phyloP scores from a whole-genome alignment of 2,888 invertebrate species.

The Gymnoscelis rufifasciata region DNA sequence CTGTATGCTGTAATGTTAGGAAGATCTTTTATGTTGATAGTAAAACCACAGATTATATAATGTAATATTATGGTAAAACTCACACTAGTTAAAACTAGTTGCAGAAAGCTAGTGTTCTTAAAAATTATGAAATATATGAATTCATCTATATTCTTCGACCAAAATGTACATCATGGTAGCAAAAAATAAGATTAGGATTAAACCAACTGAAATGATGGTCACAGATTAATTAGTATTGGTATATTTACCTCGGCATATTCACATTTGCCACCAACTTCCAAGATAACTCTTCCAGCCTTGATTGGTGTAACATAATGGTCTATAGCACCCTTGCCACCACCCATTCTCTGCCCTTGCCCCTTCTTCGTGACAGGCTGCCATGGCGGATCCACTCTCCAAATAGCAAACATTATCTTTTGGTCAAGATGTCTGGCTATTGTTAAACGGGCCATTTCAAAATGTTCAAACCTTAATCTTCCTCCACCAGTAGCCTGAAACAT shows the following conservation, averaged over 20 bases:
- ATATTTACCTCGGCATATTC: constrained; percentile 87
- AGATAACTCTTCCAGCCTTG: constrained; percentile 91
- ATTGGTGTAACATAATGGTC: constrained; percentile 97
- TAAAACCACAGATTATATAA: too few species aligned
- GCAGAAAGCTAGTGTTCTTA: too few species aligned
- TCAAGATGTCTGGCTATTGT: constrained; percentile 89
- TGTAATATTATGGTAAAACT: too few species aligned
- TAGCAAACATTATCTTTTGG: constrained; percentile 90
- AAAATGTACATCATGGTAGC: too few species aligned
- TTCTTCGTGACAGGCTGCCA: constrained; percentile 97
- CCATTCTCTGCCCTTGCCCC: constrained; percentile 94
- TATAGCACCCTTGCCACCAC: constrained; percentile 96
- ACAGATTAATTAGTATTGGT: not conserved
- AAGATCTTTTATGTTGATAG: too few species aligned
- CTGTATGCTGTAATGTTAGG: too few species aligned
- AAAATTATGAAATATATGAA: too few species aligned
- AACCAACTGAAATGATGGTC: too few species aligned
- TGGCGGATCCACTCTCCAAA: constrained; percentile 96
- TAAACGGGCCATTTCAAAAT: constrained; percentile 93
- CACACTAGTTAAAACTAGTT: too few species aligned
- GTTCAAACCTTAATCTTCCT: constrained; percentile 87
- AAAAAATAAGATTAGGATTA: too few species aligned
- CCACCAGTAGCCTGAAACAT: constrained; percentile 86
- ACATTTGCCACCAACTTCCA: constrained; percentile 95
- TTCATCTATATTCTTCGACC: too few species aligned